Base-by-base conservation (phyloP, 1,140 invertebrate species). In the Achroia grisella region DNA sequence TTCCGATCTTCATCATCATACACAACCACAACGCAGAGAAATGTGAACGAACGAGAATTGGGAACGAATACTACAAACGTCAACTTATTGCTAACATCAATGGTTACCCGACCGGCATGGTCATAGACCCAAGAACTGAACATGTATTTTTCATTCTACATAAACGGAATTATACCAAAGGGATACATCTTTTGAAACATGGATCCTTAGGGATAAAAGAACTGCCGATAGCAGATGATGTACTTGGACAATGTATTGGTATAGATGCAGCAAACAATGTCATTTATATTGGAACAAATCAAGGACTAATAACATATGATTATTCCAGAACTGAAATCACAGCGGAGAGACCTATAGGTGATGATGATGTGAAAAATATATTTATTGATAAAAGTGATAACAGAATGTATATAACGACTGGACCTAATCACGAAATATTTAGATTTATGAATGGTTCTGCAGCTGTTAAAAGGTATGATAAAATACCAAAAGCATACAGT, bases 151-250 rank as follows among this genome's bases (percentile, higher is more conserved):
- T 85, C 45, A 56, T 81, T 2, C 61, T 85, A 0, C 71, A 85
- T 32, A 85, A 85, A 57, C 56, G 66, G 8, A 85, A 85, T 41
- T 85, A 79, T 30, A 82, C 81, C 0, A 81, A 72, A 68, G 81
- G 81, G 1, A 66, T 83, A 8, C 68, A 82, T 46, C 28, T 85
- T 2, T 37, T 85, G 23, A 66, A 64, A 44, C 71, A 81, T 43
- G 81, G 81, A 0, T 72, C 81, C 6, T 51, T 82, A n/a, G 81
- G 77, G 0, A 59, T 81, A 8, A 81, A 80, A 48, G 66, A 78
- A 49, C 29, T 85, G 4, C 71, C 70, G 1, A 40, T 82, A 0
- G 57, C 71, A 4, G 77, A 82, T 41, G 81, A 85, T 27, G 34
- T 79, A 3, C 46, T 55, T 0, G 75, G 76, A 0, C 81, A 85